These are phyloP conservation scores for Phoxinus dragarum DNA, from an alignment of 2,797 vertebrate species.

Conservation along the genomic window DNA sequence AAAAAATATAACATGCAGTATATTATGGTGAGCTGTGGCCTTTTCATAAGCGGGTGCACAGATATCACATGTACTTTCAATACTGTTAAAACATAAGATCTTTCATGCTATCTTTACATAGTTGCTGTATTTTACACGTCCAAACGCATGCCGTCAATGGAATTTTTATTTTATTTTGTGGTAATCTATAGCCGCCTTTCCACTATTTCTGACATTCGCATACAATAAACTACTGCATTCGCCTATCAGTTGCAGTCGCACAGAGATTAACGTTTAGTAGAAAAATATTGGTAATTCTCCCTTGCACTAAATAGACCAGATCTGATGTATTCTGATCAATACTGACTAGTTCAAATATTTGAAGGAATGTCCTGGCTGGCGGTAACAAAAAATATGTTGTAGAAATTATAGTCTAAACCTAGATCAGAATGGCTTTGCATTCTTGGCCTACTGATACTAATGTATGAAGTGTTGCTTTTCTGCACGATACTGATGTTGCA, in stretches of 20 bases:
- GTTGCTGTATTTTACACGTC: not conserved
- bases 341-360: not conserved
- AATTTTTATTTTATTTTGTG: not conserved
- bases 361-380: not conserved
- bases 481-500: not conserved
- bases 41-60: not conserved
- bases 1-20: not conserved
- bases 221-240: not conserved
- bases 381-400: no score
- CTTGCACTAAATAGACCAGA: not conserved
- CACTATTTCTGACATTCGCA: not conserved
- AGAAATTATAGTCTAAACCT: no score
- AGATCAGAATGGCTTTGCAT: not conserved
- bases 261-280: not conserved
- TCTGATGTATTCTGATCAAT: not conserved
- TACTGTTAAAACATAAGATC: not conserved
- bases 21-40: not conserved
- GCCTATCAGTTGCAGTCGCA: not conserved
- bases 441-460: no score
- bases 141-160: not conserved
- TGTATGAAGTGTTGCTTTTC: no score
- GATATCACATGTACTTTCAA: not conserved
- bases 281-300: not conserved
- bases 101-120: not conserved
- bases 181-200: not conserved